These are phyloP conservation scores for Campaea margaritaria DNA, from an alignment of 2,888 invertebrate genomes.

Conservation along the genomic window DNA sequence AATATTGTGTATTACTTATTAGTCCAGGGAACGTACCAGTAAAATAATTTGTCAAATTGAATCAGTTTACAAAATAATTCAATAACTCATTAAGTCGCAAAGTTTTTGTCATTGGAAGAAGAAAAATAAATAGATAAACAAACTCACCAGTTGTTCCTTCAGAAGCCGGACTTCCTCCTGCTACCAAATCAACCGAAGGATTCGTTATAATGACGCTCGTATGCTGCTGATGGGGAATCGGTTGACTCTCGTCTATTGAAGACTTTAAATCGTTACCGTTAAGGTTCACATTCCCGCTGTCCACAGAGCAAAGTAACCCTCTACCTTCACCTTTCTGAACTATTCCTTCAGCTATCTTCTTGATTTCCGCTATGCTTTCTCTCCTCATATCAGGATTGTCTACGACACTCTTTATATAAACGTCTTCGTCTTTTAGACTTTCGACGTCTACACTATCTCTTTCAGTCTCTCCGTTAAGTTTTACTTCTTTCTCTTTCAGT, in stretches of 20 bases:
- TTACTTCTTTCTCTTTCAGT: slow-evolving; percentile 66
- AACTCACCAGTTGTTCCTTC: slow-evolving; percentile 73
- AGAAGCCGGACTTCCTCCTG: slow-evolving; percentile 77
- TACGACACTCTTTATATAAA: slow-evolving; percentile 74
- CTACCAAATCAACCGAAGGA: slow-evolving; percentile 88
- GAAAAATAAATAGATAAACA: slow-evolving; percentile 1
- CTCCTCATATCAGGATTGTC: slow-evolving; percentile 78
- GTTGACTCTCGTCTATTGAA: slow-evolving; percentile 65
- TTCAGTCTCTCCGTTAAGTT: slow-evolving; percentile 84
- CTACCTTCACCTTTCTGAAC: slow-evolving; percentile 81
- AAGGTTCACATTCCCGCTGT: slow-evolving; percentile 71
- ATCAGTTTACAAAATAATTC: no score
- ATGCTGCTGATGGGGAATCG: slow-evolving; percentile 69
- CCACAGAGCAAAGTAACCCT: slow-evolving; percentile 75
- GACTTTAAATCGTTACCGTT: slow-evolving; percentile 71
- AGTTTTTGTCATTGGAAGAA: no score
- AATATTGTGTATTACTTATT: no score
- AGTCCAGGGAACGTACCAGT: no score
- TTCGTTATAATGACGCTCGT: slow-evolving; percentile 90
- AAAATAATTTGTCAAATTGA: no score
- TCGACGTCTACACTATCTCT: slow-evolving; percentile 82
- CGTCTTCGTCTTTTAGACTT: slow-evolving; percentile 79
- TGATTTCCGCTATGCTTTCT: slow-evolving; percentile 81
- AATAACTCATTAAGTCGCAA: no score
- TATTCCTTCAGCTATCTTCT: slow-evolving; percentile 77